Evolutionary conservation across 2,113 vertebrate species (phyloP).

Genomic region (Trinectes maculatus): DNA sequence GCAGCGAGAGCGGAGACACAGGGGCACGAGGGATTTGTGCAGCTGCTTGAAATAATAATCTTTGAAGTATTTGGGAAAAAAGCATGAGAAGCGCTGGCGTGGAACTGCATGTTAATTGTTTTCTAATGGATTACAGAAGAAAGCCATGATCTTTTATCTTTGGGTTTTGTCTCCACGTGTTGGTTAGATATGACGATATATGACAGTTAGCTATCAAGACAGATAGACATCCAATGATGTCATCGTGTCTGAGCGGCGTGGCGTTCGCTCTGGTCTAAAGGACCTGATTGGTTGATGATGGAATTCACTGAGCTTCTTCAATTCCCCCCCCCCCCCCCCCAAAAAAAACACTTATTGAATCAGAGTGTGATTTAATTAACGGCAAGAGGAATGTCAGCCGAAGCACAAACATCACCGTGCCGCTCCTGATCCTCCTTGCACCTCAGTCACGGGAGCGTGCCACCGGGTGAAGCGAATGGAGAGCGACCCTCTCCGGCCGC

Average conservation of each 20-base stretch:
- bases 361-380: constrained; percentile 63
- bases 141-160: not conserved
- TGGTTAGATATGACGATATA: no score
- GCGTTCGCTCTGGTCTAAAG: constrained; percentile 18
- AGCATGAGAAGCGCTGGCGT: not conserved
- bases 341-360: constrained; percentile 67
- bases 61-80: constrained; percentile 26
- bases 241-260: constrained; percentile 39
- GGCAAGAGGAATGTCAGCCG: constrained; percentile 33
- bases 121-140: no score
- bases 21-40: not conserved
- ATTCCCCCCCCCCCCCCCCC: no score
- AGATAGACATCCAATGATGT: constrained; percentile 25
- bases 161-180: not conserved
- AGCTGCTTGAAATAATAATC: constrained; percentile 6
- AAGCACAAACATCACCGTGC: constrained; percentile 22
- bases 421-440: constrained; percentile 39
- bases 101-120: not conserved
- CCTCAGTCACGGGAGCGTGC: constrained; percentile 28
- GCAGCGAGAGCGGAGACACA: not conserved
- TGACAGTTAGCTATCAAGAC: no score
- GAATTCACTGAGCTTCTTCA: constrained; percentile 66
- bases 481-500: constrained; percentile 9
- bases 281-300: constrained; percentile 61
- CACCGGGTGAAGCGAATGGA: constrained; percentile 33